phyloP scores from a whole-genome alignment of 2,797 vertebrate species.

The Telmatherina bonti region DNA sequence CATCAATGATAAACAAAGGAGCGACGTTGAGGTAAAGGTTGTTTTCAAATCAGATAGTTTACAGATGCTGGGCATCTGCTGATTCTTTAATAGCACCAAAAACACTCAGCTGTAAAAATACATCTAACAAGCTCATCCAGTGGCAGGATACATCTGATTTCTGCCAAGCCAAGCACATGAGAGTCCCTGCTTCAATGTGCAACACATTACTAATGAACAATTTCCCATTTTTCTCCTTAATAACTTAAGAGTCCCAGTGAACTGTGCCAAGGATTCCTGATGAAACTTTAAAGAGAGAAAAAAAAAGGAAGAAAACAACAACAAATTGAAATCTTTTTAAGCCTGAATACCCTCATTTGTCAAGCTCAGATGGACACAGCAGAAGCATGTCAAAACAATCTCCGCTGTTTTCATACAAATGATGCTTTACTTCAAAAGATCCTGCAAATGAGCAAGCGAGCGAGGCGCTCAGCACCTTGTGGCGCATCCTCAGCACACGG shows the following conservation, averaged over 20 bases:
- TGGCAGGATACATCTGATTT: slow-evolving; percentile 29
- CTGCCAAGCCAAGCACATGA: slow-evolving; percentile 33
- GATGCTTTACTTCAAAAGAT: slow-evolving; percentile 58
- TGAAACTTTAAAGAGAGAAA: slow-evolving; percentile 59
- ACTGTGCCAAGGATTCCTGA: slow-evolving; percentile 56
- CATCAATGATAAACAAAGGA: slow-evolving; percentile 70
- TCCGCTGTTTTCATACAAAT: slow-evolving; percentile 52
- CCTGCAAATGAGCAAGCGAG: slow-evolving; percentile 42
- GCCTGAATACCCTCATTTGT: slow-evolving; percentile 67
- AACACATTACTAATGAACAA: slow-evolving; percentile 69
- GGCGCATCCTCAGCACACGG: slow-evolving; percentile 58
- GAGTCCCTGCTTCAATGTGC: slow-evolving; percentile 38
- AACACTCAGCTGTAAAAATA: slow-evolving; percentile 38
- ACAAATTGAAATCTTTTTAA: slow-evolving; percentile 43
- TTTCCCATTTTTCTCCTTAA: slow-evolving; percentile 64
- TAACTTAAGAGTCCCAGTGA: slow-evolving; percentile 60
- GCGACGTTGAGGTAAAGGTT: slow-evolving; percentile 56
- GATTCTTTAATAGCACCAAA: slow-evolving; percentile 45
- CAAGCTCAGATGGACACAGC: slow-evolving; percentile 52
- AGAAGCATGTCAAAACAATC: slow-evolving; percentile 48
- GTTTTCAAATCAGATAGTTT: slow-evolving; percentile 49
- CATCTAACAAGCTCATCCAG: slow-evolving; percentile 26
- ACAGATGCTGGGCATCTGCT: slow-evolving; percentile 24
- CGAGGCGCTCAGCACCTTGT: slow-evolving; percentile 62
- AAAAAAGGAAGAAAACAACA: slow-evolving; percentile 50